Evolutionary conservation across 2,888 invertebrate species (phyloP), one percentile per base, ranked within the genome.

Genomic region (Mesorhabditis spiculigera): DNA sequence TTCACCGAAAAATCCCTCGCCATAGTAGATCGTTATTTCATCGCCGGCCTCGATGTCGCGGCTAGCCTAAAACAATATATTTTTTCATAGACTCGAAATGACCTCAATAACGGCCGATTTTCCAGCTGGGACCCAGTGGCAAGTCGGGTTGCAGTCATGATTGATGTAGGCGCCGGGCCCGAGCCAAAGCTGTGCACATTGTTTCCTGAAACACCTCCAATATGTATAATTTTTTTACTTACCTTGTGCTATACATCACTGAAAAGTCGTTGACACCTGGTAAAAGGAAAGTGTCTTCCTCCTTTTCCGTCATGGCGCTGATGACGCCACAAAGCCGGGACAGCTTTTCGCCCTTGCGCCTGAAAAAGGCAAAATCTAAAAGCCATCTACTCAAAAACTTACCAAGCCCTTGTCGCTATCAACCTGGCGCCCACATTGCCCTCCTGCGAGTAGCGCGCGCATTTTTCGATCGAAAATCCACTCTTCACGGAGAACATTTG

Each of bases 121-220:
- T 73, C 95, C 90, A 42, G 95, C 96, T 1, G 97, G 93, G 73
- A 97, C 94, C 90, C 98, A 97, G 90, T 91, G 95, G 89, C 97
- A 97, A 87, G 95, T 98, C 10, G 97, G 93, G 78, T 94, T 90
- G 86, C 98, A 98, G 87, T 98, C 98, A 88, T 98, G 98, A 88
- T 98, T 98, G 77, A 98, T 97, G 86, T 94, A 98, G 16, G 98
- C 96, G 4, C 96, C 98, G 67, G 98, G 97, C 4, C 98, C 98
- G 5, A 98, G 90, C 98, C 98, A 98, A 5, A 98, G 89, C 86
- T 98, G 98, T 43, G 97, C 96, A 89, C 96, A 96, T 87, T 96
- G 96, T 88, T 98, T 98, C 67, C 82, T 78, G 61, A 41, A 72
- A 70, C 6, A 63, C 10, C 16, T 1, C 44, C 43, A 10, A 6